Evolutionary conservation across 2,113 vertebrate species (phyloP).

Genomic region (Lagopus leucura): DNA sequence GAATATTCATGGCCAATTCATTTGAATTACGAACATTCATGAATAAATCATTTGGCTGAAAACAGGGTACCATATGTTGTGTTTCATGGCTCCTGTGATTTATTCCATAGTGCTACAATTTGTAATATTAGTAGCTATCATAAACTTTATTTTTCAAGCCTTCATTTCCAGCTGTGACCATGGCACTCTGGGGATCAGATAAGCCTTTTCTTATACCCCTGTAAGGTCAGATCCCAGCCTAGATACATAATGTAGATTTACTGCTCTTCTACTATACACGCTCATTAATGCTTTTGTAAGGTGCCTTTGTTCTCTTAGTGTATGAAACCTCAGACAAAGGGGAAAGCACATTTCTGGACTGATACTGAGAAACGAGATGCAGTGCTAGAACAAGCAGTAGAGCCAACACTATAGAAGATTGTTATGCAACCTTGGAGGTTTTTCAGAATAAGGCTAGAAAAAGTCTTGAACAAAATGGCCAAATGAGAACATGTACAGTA

Average conservation of each 20-base stretch:
- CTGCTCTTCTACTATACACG: background rate
- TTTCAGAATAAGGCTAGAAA: background rate
- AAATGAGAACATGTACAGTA: background rate
- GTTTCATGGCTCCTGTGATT: conserved; percentile 68
- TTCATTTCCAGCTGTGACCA: conserved; percentile 68
- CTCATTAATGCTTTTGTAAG: conserved; percentile 31
- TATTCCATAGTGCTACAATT: conserved; percentile 65
- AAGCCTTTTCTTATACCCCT: conserved; percentile 20
- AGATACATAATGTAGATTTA: conserved; percentile 43
- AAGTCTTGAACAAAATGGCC: background rate
- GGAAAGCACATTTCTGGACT: background rate
- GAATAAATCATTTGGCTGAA: conserved; percentile 75
- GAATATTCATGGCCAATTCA: conserved; percentile 74
- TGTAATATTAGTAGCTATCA: conserved; percentile 73
- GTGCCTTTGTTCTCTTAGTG: conserved; percentile 17
- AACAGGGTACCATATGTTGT: conserved; percentile 67
- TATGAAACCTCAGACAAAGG: background rate
- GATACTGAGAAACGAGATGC: background rate
- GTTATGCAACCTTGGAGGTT: background rate
- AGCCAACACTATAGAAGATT: background rate
- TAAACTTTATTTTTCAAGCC: conserved; percentile 72
- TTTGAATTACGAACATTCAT: conserved; percentile 70
- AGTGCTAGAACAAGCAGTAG: background rate
- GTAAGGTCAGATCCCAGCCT: conserved; percentile 32
- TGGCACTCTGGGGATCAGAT: conserved; percentile 43